Conservation (phyloP, 2,888 invertebrate genomes). For the Nephrotoma guestfalica region DNA sequence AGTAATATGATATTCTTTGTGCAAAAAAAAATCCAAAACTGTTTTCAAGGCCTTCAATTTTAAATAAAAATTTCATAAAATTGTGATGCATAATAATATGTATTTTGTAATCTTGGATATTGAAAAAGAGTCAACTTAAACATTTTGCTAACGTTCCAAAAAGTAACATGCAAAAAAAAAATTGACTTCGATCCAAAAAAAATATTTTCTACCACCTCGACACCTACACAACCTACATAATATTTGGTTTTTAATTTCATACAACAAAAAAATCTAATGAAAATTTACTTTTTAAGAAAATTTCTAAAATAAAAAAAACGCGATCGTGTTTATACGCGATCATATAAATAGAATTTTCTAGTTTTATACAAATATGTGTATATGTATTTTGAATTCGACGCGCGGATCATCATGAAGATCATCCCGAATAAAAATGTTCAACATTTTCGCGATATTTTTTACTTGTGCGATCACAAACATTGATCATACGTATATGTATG, state of each 20-base stretch:
- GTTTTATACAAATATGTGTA: background rate
- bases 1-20: background rate
- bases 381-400: background rate
- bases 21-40: background rate
- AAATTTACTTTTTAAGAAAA: slow-evolving; percentile 3
- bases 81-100: background rate
- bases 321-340: background rate
- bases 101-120: background rate
- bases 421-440: background rate
- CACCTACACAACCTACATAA: slow-evolving; percentile 4
- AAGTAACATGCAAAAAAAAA: background rate
- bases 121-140: background rate
- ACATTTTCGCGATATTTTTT: background rate
- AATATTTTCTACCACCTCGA: background rate
- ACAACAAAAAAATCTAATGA: background rate
- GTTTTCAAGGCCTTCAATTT: background rate
- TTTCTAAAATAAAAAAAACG: background rate
- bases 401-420: background rate
- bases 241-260: background rate
- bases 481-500: background rate
- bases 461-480: background rate
- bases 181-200: background rate
- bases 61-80: background rate
- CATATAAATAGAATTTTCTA: slow-evolving; percentile 1
- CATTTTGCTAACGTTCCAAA: background rate